Conservation (phyloP, 2,113 vertebrate species). For the Stigmatopora nigra region DNA sequence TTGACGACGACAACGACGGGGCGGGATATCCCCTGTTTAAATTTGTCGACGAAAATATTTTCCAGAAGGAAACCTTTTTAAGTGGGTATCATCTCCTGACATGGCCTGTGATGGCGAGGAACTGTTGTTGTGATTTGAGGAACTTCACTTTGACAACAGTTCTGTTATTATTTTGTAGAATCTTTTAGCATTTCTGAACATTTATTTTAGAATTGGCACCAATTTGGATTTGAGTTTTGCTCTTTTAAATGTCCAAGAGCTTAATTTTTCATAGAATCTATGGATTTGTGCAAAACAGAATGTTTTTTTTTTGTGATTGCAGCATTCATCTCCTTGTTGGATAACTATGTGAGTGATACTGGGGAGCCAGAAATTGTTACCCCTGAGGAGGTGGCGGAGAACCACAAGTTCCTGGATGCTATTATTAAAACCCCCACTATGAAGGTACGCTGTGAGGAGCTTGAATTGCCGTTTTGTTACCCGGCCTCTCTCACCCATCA, state of each 20-base stretch:
- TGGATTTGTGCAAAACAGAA: background rate
- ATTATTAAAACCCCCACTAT: conserved; percentile 67
- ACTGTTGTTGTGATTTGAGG: background rate
- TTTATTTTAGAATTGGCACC: no score
- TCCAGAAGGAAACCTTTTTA: conserved; percentile 75
- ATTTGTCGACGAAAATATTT: conserved; percentile 71
- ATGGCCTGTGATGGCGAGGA: background rate
- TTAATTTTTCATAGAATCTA: background rate
- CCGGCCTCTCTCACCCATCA: background rate
- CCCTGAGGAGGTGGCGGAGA: conserved; percentile 71
- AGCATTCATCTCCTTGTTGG: conserved; percentile 77
- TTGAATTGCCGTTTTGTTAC: background rate
- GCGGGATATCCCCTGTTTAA: conserved; percentile 68
- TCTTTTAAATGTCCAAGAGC: background rate
- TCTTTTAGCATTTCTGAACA: no score
- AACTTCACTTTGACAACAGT: no score
- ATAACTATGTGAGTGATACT: conserved; percentile 74
- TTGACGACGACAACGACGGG: conserved; percentile 46
- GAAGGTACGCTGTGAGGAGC: conserved; percentile 61
- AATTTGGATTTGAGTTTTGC: no score
- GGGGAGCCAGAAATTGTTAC: conserved; percentile 74
- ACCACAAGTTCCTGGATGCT: conserved; percentile 73
- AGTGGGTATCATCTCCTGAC: conserved; percentile 43
- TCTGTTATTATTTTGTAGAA: no score
- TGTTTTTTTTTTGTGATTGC: background rate